Evolutionary conservation across 2,888 invertebrate genomes (phyloP).

Genomic region (Andrena marginata): DNA sequence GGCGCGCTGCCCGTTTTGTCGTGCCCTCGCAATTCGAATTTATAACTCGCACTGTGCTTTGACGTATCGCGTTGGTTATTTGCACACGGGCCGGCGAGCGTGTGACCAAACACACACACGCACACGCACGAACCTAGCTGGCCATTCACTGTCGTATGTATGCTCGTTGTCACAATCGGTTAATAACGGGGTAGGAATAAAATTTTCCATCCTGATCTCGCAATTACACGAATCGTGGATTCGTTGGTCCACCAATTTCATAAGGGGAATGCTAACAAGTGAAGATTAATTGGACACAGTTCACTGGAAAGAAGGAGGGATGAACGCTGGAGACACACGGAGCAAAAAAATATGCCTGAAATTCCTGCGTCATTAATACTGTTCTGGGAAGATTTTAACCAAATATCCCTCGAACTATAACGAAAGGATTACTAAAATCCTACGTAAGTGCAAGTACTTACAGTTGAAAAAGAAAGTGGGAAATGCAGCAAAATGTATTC

Average conservation of each 20-base stretch:
- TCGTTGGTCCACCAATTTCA: neutral
- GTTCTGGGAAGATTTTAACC: no score
- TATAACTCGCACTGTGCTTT: slow-evolving; percentile 74
- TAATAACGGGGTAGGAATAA: slow-evolving; percentile 7
- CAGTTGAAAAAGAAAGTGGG: no score
- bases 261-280: neutral
- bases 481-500: no score
- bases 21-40: slow-evolving; percentile 68
- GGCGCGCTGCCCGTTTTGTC: slow-evolving; percentile 63
- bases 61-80: slow-evolving; percentile 75
- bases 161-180: slow-evolving; percentile 33
- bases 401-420: no score
- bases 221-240: neutral
- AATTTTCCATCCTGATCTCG: slow-evolving; percentile 14
- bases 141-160: slow-evolving; percentile 34
- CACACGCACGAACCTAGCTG: slow-evolving; percentile 6
- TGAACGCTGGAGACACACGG: no score
- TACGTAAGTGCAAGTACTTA: no score
- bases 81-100: slow-evolving; percentile 51
- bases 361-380: no score
- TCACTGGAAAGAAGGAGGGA: no score
- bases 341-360: no score
- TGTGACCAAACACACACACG: slow-evolving; percentile 25
- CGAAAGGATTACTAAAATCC: no score
- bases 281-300: neutral